phyloP scores from a whole-genome alignment of 2,888 invertebrate species.

The Tachina lurida region DNA sequence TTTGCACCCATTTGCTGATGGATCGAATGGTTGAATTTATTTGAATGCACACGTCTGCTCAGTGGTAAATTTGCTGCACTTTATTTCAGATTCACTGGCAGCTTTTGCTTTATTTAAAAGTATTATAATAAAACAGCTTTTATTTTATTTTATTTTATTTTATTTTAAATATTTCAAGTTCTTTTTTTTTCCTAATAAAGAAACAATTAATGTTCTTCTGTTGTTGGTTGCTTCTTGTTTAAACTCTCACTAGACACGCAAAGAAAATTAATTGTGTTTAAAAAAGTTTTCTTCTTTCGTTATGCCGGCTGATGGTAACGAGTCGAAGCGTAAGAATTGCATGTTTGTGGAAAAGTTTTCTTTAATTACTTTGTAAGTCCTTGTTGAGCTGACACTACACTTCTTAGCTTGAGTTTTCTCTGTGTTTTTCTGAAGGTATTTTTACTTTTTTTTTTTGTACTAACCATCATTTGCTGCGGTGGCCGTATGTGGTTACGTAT shows the following conservation, averaged over 20 bases:
- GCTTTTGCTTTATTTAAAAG: neutral
- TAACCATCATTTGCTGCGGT: slow-evolving; percentile 61
- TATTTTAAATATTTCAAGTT: slow-evolving; percentile 26
- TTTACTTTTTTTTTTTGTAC: slow-evolving; percentile 46
- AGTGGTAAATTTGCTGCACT: slow-evolving; percentile 22
- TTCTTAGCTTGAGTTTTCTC: neutral
- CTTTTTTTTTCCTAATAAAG: slow-evolving; percentile 19
- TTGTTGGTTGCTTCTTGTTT: neutral
- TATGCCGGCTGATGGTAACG: slow-evolving; percentile 25
- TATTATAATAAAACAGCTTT: no score
- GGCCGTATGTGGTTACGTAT: slow-evolving; percentile 69
- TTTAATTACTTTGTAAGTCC: slow-evolving; percentile 71
- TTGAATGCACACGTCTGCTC: slow-evolving; percentile 25
- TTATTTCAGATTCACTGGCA: slow-evolving; percentile 16
- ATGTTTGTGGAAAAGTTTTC: slow-evolving; percentile 50
- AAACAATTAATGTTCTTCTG: slow-evolving; percentile 22
- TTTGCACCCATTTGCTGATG: slow-evolving; percentile 47
- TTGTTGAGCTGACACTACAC: slow-evolving; percentile 59
- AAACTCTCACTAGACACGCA: slow-evolving; percentile 69
- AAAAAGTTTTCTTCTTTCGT: slow-evolving; percentile 43
- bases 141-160: neutral
- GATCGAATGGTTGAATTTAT: slow-evolving; percentile 32
- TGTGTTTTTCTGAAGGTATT: neutral
- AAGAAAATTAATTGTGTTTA: slow-evolving; percentile 72
- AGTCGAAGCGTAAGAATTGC: slow-evolving; percentile 42